These are phyloP conservation scores for Mythimna impura DNA, from an alignment of 2,888 invertebrate genomes.

Conservation along the genomic window DNA sequence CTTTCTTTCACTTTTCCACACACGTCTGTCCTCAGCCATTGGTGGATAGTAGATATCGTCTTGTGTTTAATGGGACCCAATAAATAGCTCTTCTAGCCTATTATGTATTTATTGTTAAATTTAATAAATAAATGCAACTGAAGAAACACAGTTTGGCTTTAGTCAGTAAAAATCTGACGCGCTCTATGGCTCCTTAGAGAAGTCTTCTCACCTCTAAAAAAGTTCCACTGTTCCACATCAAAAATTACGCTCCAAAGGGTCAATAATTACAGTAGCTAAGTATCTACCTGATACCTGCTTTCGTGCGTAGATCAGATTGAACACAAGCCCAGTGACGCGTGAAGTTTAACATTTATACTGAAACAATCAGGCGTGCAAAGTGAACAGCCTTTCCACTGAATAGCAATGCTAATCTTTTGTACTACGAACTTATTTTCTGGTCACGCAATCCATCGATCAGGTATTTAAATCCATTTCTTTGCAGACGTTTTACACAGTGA, in stretches of 20 bases:
- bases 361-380: slow-evolving; percentile 51
- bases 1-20: too few species aligned
- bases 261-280: slow-evolving; percentile 1
- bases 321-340: slow-evolving; percentile 45
- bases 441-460: slow-evolving; percentile 59
- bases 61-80: too few species aligned
- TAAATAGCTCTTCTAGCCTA: too few species aligned
- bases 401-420: slow-evolving; percentile 51
- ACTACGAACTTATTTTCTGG: slow-evolving; percentile 57
- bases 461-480: slow-evolving; percentile 58
- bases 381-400: slow-evolving; percentile 37
- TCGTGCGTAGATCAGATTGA: slow-evolving; percentile 41
- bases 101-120: too few species aligned
- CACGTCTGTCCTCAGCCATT: too few species aligned
- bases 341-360: slow-evolving; percentile 50
- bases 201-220: too few species aligned
- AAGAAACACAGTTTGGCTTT: too few species aligned
- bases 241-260: slow-evolving; percentile 25
- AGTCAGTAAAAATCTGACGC: background rate
- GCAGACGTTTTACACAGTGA: slow-evolving; percentile 32
- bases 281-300: slow-evolving; percentile 26
- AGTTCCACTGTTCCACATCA: slow-evolving; percentile 8
- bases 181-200: background rate
- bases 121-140: too few species aligned
- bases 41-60: too few species aligned